phyloP scores from a whole-genome alignment of 2,113 vertebrate genomes.

The Fulica atra region DNA sequence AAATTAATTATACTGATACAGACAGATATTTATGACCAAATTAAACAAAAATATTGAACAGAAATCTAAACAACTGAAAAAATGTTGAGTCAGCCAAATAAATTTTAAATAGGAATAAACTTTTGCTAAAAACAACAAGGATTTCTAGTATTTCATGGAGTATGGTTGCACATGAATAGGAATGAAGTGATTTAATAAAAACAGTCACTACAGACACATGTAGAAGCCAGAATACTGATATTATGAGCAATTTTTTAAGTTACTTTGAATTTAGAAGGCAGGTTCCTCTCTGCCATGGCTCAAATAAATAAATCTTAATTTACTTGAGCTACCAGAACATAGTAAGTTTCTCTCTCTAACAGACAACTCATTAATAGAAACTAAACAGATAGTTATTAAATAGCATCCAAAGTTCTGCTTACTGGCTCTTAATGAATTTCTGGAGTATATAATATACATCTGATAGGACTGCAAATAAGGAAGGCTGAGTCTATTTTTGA shows the following conservation, averaged over 20 bases:
- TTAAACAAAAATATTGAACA: background rate
- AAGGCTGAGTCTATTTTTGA: background rate
- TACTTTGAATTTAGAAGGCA: background rate
- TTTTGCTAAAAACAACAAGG: background rate
- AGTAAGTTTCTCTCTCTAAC: background rate
- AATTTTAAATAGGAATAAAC: background rate
- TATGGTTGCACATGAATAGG: background rate
- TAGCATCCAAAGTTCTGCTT: background rate
- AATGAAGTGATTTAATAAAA: background rate
- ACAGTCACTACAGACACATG: background rate
- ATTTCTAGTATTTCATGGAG: background rate
- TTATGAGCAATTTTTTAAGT: background rate
- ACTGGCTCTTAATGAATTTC: background rate
- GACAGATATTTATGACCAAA: background rate
- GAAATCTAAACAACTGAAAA: background rate
- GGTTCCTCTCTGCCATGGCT: background rate
- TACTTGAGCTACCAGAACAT: background rate
- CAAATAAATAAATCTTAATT: background rate
- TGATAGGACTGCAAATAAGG: background rate
- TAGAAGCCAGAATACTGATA: background rate
- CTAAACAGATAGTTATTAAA: background rate
- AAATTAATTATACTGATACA: background rate
- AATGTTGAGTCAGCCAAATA: background rate
- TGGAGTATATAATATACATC: background rate
- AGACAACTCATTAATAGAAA: background rate